Percentiles rank a stretch among this genome's conserved stretches.
Conservation (phyloP, 2,888 invertebrate genomes). For the Idaea dimidiata region DNA sequence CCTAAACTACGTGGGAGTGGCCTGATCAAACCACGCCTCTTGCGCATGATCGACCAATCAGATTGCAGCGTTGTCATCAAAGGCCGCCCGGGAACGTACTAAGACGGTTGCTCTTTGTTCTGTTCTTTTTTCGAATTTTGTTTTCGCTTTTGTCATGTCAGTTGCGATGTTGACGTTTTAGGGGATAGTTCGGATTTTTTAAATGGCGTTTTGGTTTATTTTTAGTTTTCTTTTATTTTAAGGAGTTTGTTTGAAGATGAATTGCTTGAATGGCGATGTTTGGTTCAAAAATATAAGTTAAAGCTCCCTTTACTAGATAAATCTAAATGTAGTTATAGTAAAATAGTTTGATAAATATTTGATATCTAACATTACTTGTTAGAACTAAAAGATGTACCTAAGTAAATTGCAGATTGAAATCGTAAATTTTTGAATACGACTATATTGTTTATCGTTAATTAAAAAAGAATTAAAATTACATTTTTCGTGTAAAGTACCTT, state of each 20-base stretch:
- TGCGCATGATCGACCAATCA: conserved; percentile 52
- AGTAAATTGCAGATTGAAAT: too few species aligned
- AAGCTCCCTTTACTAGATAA: too few species aligned
- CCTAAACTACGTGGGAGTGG: conserved; percentile 69
- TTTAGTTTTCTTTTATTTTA: conserved; percentile 24
- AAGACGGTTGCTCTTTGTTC: conserved; percentile 66
- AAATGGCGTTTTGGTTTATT: conserved; percentile 42
- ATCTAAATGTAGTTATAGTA: too few species aligned
- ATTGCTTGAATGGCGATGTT: not conserved
- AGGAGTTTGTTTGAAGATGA: conserved; percentile 14
- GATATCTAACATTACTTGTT: too few species aligned
- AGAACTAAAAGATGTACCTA: too few species aligned
- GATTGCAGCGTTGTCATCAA: conserved; percentile 52
- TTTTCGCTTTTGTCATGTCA: conserved; percentile 64
- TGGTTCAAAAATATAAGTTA: not conserved
- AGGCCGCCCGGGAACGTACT: conserved; percentile 74
- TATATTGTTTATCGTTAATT: too few species aligned
- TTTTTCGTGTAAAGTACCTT: too few species aligned
- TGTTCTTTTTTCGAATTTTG: conserved; percentile 69
- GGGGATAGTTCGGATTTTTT: conserved; percentile 48
- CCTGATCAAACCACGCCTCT: conserved; percentile 57
- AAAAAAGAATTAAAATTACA: too few species aligned
- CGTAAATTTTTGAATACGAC: too few species aligned
- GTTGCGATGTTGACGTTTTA: conserved; percentile 57
- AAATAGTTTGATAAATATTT: too few species aligned